These are phyloP conservation scores for Dipodomys merriami DNA, from an alignment of 2,113 vertebrate species.

Conservation along the genomic window DNA sequence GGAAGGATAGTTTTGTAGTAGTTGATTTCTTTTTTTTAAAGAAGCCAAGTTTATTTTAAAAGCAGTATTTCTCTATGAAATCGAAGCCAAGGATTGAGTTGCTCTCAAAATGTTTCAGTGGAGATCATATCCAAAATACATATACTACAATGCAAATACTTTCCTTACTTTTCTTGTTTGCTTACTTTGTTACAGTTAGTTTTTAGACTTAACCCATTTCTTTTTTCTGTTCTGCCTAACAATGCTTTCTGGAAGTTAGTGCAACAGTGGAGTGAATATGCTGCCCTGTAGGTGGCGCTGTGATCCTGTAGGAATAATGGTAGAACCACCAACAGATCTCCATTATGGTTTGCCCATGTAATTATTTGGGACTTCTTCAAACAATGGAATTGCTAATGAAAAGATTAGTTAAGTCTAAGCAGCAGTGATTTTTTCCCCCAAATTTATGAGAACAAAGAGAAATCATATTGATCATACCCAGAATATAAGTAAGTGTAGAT, in stretches of 20 bases:
- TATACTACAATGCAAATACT: not conserved
- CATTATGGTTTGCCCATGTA: conserved; percentile 71
- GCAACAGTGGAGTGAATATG: conserved; percentile 50
- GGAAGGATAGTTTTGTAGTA: not conserved
- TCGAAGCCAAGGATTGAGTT: conserved; percentile 43
- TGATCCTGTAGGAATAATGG: conserved; percentile 79
- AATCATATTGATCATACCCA: not conserved
- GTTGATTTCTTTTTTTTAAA: not conserved
- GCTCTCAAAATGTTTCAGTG: not conserved
- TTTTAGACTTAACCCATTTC: not conserved
- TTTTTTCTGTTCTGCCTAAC: not conserved
- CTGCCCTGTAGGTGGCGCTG: conserved; percentile 88
- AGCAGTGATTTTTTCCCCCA: not conserved
- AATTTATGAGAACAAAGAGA: not conserved
- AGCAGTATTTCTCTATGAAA: not conserved
- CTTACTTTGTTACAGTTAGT: conserved; percentile 36
- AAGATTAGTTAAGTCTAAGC: conserved; percentile 35
- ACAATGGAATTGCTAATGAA: conserved; percentile 39
- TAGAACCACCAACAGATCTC: conserved; percentile 47
- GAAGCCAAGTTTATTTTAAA: not conserved
- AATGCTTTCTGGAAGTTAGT: not conserved
- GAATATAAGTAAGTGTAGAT: conserved; percentile 10
- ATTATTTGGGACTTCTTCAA: conserved; percentile 12
- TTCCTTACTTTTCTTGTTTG: not conserved
- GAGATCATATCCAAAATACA: not conserved